Evolutionary conservation across 2,113 vertebrate species (phyloP), one percentile per base, ranked within the genome.

Genomic region (Oenanthe oenanthe): DNA sequence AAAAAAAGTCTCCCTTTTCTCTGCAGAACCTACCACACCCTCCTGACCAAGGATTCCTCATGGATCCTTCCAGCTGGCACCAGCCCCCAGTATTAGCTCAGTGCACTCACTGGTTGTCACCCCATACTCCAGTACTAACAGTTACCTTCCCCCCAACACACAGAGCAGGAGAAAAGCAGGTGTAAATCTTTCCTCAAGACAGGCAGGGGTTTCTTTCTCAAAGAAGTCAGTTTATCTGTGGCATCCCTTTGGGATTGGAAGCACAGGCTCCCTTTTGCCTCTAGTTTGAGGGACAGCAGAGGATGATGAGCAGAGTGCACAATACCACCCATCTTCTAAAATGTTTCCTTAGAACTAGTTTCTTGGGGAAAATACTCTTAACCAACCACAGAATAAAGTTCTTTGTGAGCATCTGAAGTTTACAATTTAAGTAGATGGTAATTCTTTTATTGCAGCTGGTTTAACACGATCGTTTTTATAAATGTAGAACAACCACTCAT

Each of bases 21-120:
- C 54, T 0, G 0, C n/a, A 61, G n/a, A 73, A 48, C 12, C 24
- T 16, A 8, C 8, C 1, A 2, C 13, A 40, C 16, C 47, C 74
- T 67, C 45, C 50, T 7, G 2, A 17, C 10, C 19, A 17, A 18
- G 19, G 48, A n/a, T 34, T 71, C 9, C 19, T 29, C 26, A 3
- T 5, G 6, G 38, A 70, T 26, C 36, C 15, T 48, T 26, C 14
- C 65, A 75, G 29, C 54, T 40, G n/a, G 25, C 47, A 74, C 12
- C 38, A 71, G 21, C 8, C 4, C 17, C 18, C 10, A 17, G 7
- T 4, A 38, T 9, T 13, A 47, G 17, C 34, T 60, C 58, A 75
- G 34, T 31, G 63, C 26, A 36, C 13, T 10, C 26, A 67, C 29
- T 4, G 21, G 17, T 22, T 36, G 1, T 38, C 20, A 81, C 10